Percentiles rank a stretch among this genome's conserved stretches.
phyloP scores from a whole-genome alignment of 2,888 invertebrate genomes.

The Criorhina ranunculi region DNA sequence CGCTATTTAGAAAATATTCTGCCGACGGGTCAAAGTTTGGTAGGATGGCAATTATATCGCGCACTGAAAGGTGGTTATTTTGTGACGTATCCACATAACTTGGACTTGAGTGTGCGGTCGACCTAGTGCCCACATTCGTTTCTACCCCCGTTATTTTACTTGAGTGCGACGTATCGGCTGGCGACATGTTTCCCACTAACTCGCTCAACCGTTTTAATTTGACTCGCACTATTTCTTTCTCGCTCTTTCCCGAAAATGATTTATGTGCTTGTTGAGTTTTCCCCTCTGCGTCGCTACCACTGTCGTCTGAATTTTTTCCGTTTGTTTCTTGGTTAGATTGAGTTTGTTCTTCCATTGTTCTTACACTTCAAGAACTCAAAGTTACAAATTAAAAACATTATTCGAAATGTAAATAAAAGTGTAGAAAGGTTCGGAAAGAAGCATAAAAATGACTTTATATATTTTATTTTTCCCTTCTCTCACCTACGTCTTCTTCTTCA shows the following conservation, averaged over 20 bases:
- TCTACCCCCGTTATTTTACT: too few relatives aligned
- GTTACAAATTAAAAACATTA: background rate
- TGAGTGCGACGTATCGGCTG: background rate
- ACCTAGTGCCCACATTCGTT: too few relatives aligned
- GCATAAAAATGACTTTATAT: background rate
- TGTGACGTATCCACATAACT: background rate
- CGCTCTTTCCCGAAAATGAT: slow-evolving; percentile 1
- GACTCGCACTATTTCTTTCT: background rate
- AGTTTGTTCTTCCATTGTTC: too few relatives aligned
- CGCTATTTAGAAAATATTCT: too few relatives aligned
- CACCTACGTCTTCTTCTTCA: slow-evolving; percentile 5
- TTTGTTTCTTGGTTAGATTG: too few relatives aligned
- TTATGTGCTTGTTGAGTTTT: background rate
- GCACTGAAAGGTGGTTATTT: slow-evolving; percentile 1
- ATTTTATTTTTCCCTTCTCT: slow-evolving; percentile 1
- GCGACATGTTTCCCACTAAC: background rate
- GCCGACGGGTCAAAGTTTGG: background rate
- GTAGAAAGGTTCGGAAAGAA: background rate
- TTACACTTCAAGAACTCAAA: too few relatives aligned
- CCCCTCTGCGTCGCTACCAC: background rate
- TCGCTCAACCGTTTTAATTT: background rate
- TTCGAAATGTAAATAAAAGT: slow-evolving; percentile 2
- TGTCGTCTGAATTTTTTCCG: background rate
- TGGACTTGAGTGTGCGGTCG: too few relatives aligned
- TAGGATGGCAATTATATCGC: slow-evolving; percentile 5